A percentile compares a stretch with the other conserved stretches of the same genome.
Conservation (phyloP, 2,113 vertebrate genomes). For the Cygnus buccinator region DNA sequence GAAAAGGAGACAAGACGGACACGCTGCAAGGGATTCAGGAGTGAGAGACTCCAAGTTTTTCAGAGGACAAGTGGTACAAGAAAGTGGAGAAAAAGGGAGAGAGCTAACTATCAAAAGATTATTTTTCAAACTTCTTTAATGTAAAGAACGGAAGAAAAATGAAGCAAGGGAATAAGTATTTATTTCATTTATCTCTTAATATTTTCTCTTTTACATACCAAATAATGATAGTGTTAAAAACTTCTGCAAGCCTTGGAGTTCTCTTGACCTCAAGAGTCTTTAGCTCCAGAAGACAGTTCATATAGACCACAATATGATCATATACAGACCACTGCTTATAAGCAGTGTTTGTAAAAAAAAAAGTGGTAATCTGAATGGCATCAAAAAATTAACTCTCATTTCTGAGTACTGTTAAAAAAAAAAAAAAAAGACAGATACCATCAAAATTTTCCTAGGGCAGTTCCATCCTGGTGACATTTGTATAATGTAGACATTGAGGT, state of each 20-base stretch:
- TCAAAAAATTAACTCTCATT: not conserved
- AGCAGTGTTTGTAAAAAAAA: not conserved
- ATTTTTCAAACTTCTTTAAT: not conserved
- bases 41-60: not conserved
- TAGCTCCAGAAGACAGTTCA: not conserved
- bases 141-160: not conserved
- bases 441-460: not conserved
- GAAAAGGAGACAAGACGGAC: not conserved
- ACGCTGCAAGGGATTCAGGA: not conserved
- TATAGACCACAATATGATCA: not conserved
- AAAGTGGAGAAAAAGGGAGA: not conserved
- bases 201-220: not conserved
- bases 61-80: not conserved
- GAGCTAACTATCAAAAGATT: not conserved
- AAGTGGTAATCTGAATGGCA: not conserved
- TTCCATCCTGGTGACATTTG: not conserved
- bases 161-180: not conserved
- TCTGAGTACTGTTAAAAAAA: not conserved
- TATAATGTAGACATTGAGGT: not conserved
- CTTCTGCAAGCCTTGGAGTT: not conserved
- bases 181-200: not conserved
- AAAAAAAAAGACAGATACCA: not conserved
- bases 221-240: not conserved
- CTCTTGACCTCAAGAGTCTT: not conserved
- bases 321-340: not conserved